Base-by-base conservation (phyloP, 2,113 vertebrate genomes). In the Brachyhypopomus occidentalis region DNA sequence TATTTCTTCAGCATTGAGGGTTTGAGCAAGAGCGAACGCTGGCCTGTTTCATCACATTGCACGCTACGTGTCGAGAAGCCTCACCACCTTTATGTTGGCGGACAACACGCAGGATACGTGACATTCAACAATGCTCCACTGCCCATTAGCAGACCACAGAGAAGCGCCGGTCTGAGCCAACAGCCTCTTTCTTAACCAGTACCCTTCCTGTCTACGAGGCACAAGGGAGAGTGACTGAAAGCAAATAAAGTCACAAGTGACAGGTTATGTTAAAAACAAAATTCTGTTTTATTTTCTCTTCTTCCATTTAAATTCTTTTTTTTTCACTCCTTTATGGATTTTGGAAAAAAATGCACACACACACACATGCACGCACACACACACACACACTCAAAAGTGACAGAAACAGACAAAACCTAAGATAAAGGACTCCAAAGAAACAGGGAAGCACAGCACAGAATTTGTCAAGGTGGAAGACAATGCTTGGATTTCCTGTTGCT, bases 231-330 rank as follows among this genome's bases (percentile, higher is more conserved):
- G 3, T 17, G 23, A 8, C 5, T 27, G 25, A 52, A 63, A 59
- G 6, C 17, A 82, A 77, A 84, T 59, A 56, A 23, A 22, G 11
- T 34, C 66, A 70, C 76, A 66, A 14, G 17, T 1, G 58, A 76
- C 70, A 30, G 19, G 25, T 78, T 90, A 64, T 89, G 88, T 91
- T 93, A 92, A 92, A 92, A 94, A 92, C 91, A 92, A 93, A 92
- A 89, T 79, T 84, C 77, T 75, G 79, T 88, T 91, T 88, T 90
- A 84, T 88, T 90, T 90, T 87, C 84, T 91, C 84, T 88, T 81
- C 85, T 88, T 89, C 87, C 87, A 84, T 88, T 91, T 91, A 79
- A 89, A 85, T 85, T 64, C 36, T 79, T 83, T 89, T 79, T 89
- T 88, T 84, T 83, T 91, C 30, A 30, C 78, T 87, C 86, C 84